Evolutionary conservation across 2,888 invertebrate species (phyloP), one percentile per base, ranked within the genome.

Genomic region (Torymus tubicola): DNA sequence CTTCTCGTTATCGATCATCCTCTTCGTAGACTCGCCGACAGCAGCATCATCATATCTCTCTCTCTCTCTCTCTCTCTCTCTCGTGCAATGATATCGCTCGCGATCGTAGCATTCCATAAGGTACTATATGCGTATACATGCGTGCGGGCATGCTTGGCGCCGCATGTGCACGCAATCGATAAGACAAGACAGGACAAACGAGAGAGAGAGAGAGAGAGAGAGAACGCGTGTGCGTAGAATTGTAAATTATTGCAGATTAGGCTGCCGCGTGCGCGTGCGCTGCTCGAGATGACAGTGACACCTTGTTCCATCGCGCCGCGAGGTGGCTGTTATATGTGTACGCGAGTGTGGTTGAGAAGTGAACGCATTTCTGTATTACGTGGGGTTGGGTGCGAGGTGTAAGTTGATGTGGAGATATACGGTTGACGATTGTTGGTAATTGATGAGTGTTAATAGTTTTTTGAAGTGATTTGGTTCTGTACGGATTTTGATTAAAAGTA

Each of bases 141-240:
- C 16, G 50, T 58, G 57, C 16, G 50, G 52, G 57, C 50, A 53
- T 50, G 13, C 50, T 11, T 52, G 60, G 65, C 64, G 73, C 58
- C 69, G 16, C 78, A 74, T 83, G 83, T 83, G 78, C 81, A 77
- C 71, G 79, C 76, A 64, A 60, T 80, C 72, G 81, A 83, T 82
- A 81, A 79, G 79, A 67, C 70, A 63, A 42, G 64, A 57, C 71
- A 60, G 68, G 72, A 81, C 81, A 81, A 72, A 77, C 69, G 73
- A 81, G 72, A 24, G 42, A 31, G 31, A 31, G 31, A 31, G 31
- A 31, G 73, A 81, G 72, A 24, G 42, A 31, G 31, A 31, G 31
- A 31, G 31, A 31, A 3, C 42, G 42, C 8, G 42, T 8, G 42
- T 8, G 31, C 58, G 58, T 42, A 58, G 69, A 71, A 80, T 78